Evolutionary conservation across 2,888 invertebrate species (phyloP), one percentile per base, ranked within the genome.

Genomic region (Proisotoma minuta): DNA sequence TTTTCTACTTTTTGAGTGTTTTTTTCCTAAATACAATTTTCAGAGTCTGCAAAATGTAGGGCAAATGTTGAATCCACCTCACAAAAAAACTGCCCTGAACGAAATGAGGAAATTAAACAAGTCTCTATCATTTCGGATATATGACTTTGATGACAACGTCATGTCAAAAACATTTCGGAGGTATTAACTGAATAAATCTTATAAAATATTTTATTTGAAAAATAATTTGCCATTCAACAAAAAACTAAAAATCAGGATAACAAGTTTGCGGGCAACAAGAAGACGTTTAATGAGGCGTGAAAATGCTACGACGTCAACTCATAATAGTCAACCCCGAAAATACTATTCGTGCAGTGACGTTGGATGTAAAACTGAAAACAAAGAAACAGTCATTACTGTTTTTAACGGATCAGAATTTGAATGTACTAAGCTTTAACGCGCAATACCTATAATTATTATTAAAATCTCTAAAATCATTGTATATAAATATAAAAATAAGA

Each of bases 161-260:
- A 72, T 72, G 72, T 71, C 73, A 4, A 73, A 73, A 65, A 73
- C 73, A 29, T 73, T 73, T 40, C 68, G 63, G 62, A 49, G 71
- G 71, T 71, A 63, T 28, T 5, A 43, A 43, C n/a, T n/a, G n/a
- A n/a, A n/a, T n/a, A n/a, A n/a, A n/a, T n/a, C n/a, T n/a, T n/a
- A n/a, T n/a, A n/a, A n/a, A n/a, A n/a, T n/a, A n/a, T n/a, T n/a
- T n/a, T n/a, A n/a, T n/a, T n/a, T n/a, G n/a, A n/a, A n/a, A n/a
- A n/a, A n/a, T n/a, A n/a, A n/a, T n/a, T n/a, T n/a, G n/a, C n/a
- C n/a, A n/a, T n/a, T n/a, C n/a, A n/a, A n/a, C n/a, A n/a, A n/a
- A n/a, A n/a, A n/a, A n/a, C n/a, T n/a, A n/a, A n/a, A n/a, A n/a
- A 49, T 15, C 50, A 71, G 69, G 28, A 56, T 71, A 54, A 67